Evolutionary conservation across 2,113 vertebrate species (phyloP).

Genomic region (Cinclus cinclus): DNA sequence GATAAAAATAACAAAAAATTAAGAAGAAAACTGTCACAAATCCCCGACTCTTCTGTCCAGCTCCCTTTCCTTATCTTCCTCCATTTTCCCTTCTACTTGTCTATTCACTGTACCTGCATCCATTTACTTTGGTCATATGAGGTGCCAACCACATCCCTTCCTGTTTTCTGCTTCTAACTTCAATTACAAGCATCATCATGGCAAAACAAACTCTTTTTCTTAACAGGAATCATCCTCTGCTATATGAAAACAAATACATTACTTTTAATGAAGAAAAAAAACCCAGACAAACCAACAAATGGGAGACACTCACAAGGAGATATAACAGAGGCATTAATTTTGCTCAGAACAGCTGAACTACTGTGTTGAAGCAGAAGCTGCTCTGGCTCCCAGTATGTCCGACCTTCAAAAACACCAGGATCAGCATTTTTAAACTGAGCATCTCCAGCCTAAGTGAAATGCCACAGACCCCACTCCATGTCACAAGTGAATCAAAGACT

Average conservation of each 20-base stretch:
- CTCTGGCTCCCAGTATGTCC: neutral
- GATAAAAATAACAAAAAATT: neutral
- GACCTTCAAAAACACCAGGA: neutral
- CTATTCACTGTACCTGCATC: neutral
- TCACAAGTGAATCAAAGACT: neutral
- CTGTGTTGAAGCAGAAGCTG: neutral
- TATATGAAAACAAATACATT: neutral
- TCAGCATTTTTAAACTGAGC: neutral
- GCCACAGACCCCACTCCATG: neutral
- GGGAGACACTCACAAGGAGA: neutral
- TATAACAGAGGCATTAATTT: neutral
- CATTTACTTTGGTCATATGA: neutral
- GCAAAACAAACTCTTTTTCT: neutral
- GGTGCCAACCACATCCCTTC: neutral
- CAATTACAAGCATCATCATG: neutral
- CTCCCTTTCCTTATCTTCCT: neutral
- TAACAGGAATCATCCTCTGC: neutral
- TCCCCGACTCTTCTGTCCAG: neutral
- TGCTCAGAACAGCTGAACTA: neutral
- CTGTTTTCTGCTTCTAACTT: neutral
- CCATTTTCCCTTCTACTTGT: neutral
- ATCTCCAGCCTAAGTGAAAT: neutral
- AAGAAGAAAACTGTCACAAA: neutral
- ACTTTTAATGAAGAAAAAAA: neutral
- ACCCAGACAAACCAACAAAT: neutral